phyloP scores from a whole-genome alignment of 2,113 vertebrate species.

The Gnathonemus longibarbis region DNA sequence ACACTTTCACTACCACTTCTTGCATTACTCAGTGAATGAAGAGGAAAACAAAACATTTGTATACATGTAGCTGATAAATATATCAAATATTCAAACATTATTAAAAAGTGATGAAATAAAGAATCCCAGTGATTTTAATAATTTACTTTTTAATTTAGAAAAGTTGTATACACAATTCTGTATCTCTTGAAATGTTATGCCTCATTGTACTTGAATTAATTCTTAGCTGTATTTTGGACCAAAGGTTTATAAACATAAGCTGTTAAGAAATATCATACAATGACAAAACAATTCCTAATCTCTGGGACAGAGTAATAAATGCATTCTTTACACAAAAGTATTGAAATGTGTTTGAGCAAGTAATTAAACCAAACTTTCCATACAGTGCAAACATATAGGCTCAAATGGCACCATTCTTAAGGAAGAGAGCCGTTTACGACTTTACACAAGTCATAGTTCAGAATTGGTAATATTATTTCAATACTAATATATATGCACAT shows the following conservation, averaged over 20 bases:
- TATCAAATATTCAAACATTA: background rate
- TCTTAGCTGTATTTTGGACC: background rate
- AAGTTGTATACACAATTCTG: background rate
- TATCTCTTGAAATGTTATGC: background rate
- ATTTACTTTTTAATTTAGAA: background rate
- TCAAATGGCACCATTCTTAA: background rate
- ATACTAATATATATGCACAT: slow-evolving; percentile 10
- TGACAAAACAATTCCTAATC: background rate
- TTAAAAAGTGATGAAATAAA: background rate
- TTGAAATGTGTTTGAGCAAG: background rate
- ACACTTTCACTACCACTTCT: background rate
- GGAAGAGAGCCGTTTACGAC: background rate
- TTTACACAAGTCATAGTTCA: background rate
- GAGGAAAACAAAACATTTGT: background rate
- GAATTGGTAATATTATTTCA: background rate
- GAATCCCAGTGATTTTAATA: background rate
- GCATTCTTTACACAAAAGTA: background rate
- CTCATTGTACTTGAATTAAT: background rate
- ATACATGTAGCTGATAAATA: background rate
- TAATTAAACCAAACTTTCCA: background rate
- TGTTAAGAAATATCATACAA: background rate
- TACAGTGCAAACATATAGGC: background rate
- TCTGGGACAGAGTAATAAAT: background rate
- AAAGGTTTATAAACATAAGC: background rate
- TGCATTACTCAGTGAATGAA: background rate